These are phyloP conservation scores for Saxidomus purpurata DNA, from an alignment of 1,140 invertebrate species.

Conservation along the genomic window DNA sequence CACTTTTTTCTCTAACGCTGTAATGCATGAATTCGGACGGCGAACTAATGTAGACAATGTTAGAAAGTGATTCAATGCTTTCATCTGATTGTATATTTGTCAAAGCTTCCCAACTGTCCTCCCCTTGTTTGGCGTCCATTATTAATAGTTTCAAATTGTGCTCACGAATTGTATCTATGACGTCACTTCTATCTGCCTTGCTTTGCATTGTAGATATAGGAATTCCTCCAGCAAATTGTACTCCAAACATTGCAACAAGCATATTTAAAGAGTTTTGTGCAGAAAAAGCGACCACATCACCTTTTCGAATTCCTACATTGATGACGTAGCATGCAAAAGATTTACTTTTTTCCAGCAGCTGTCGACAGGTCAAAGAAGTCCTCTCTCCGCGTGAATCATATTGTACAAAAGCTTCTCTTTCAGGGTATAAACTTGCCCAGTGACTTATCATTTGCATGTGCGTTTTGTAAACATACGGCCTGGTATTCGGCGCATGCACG, in stretches of 20 bases:
- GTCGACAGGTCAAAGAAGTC: not conserved
- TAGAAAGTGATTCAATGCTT: not conserved
- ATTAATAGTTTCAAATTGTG: slow-evolving; percentile 1
- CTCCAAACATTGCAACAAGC: not conserved
- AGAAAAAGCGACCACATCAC: not conserved
- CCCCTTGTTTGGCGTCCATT: not conserved
- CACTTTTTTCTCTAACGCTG: not conserved
- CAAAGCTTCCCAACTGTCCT: not conserved
- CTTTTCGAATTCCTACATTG: slow-evolving; percentile 7
- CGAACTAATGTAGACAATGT: not conserved
- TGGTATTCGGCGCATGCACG: not conserved
- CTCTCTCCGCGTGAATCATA: not conserved
- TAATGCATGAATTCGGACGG: not conserved
- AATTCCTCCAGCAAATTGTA: slow-evolving; percentile 27
- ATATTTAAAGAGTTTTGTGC: slow-evolving; percentile 38
- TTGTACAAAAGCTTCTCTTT: slow-evolving; percentile 7
- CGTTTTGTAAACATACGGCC: not conserved
- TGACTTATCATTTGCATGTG: not conserved
- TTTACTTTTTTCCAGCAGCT: not conserved
- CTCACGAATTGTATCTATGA: not conserved
- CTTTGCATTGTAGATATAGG: not conserved
- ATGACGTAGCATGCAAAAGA: not conserved
- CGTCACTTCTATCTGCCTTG: slow-evolving; percentile 24
- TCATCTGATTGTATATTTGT: not conserved
- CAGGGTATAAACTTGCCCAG: not conserved